Conservation (phyloP, 2,113 vertebrate species). For the Lampris megalopsis region DNA sequence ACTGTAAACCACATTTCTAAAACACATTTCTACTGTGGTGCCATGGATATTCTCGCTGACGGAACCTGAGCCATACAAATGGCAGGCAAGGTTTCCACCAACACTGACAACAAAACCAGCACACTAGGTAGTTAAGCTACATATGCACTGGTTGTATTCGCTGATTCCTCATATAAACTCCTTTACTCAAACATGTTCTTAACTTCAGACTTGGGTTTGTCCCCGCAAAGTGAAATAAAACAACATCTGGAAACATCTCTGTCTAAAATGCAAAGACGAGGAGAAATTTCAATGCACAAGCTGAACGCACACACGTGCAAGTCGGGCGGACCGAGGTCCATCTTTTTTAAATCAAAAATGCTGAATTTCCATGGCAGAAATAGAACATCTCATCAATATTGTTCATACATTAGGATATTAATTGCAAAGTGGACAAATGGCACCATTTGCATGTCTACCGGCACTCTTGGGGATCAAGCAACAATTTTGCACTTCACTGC, state of each 20-base stretch:
- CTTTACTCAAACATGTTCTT: too few species aligned
- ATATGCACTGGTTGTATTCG: too few species aligned
- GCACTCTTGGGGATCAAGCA: constrained; percentile 69
- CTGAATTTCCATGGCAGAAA: constrained; percentile 32
- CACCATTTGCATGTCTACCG: constrained; percentile 71
- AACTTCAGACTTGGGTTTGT: too few species aligned
- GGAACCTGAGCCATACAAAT: too few species aligned
- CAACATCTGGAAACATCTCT: neutral
- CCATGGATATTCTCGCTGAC: too few species aligned
- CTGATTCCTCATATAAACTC: too few species aligned
- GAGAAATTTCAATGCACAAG: constrained; percentile 16
- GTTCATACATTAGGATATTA: constrained; percentile 64
- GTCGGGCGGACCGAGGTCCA: neutral
- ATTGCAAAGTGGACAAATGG: constrained; percentile 74
- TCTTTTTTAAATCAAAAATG: neutral
- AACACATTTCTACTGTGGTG: too few species aligned
- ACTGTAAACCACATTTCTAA: too few species aligned
- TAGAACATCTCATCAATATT: constrained; percentile 63
- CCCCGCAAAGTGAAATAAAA: too few species aligned
- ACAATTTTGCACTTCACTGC: constrained; percentile 76
- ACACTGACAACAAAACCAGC: too few species aligned
- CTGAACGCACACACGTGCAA: neutral
- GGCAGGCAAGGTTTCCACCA: too few species aligned
- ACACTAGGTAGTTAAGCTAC: too few species aligned
- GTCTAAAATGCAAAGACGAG: constrained; percentile 17